Evolutionary conservation across 37 sponge, comb jelly and placozoan species (phyloP).

Genomic region (Cliona cf. orientalis): DNA sequence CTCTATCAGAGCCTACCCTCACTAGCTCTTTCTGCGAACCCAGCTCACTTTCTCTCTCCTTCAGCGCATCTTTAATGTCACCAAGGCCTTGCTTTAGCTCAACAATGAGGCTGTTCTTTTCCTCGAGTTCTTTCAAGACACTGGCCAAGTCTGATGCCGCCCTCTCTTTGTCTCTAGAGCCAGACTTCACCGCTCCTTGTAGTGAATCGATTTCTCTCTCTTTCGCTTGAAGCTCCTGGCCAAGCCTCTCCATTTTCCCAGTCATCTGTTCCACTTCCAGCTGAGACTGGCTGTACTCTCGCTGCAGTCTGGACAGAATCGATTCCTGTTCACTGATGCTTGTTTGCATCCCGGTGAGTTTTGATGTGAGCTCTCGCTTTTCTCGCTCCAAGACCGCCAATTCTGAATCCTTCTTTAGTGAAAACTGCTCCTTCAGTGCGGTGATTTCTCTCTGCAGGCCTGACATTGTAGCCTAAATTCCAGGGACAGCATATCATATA

Average conservation of each 20-base stretch:
- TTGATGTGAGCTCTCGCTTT: neutral
- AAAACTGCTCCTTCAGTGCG: slow-evolving; percentile 7
- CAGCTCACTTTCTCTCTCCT: too few relatives aligned
- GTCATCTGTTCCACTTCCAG: slow-evolving; percentile 25
- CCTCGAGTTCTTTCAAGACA: neutral
- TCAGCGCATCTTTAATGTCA: neutral
- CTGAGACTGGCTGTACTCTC: slow-evolving; percentile 3
- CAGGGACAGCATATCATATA: neutral
- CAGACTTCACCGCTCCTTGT: neutral
- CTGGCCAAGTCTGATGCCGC: neutral
- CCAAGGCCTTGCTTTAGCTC: neutral
- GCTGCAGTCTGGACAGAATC: slow-evolving; percentile 10
- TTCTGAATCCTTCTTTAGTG: slow-evolving; percentile 21
- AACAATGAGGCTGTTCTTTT: neutral
- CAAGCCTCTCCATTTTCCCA: slow-evolving; percentile 7
- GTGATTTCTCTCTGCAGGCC: slow-evolving; percentile 1
- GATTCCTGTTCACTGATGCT: slow-evolving; percentile 27
- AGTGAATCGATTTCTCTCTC: slow-evolving; percentile 19
- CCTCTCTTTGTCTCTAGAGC: neutral
- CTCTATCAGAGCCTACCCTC: too few relatives aligned
- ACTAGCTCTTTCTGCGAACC: too few relatives aligned
- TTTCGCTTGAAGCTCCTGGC: slow-evolving; percentile 17
- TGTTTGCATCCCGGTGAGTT: slow-evolving; percentile 14
- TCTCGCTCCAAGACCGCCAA: slow-evolving; percentile 14
- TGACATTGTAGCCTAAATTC: neutral